Conservation (phyloP, 1,140 invertebrate genomes). For the Zeugodacus cucurbitae region DNA sequence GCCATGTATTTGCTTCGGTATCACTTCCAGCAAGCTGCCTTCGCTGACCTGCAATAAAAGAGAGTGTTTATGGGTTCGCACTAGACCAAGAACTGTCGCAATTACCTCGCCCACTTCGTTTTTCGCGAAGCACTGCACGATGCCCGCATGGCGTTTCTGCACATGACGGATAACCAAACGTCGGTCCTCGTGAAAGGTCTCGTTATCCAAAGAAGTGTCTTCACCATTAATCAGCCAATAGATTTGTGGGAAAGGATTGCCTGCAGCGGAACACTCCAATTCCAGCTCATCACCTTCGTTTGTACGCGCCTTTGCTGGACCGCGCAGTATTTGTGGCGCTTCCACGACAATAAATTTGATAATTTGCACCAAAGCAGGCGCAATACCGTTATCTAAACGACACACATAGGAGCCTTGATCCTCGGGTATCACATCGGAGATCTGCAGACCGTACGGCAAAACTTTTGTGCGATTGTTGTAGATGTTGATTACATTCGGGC, state of each 20-base stretch:
- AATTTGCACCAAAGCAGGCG: constrained; percentile 64
- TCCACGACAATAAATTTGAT: constrained; percentile 70
- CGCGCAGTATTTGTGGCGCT: constrained; percentile 71
- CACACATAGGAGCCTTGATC: constrained; percentile 81
- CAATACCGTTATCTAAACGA: constrained; percentile 66
- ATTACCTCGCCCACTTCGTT: constrained; percentile 80
- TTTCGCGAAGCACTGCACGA: constrained; percentile 88
- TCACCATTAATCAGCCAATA: constrained; percentile 89
- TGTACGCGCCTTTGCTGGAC: constrained; percentile 71
- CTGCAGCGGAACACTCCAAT: constrained; percentile 75
- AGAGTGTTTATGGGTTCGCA: background rate
- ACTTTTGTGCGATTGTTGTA: constrained; percentile 60
- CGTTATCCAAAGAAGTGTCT: constrained; percentile 70
- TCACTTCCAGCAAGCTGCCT: constrained; percentile 75
- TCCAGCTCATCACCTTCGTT: constrained; percentile 75
- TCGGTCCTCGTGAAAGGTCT: constrained; percentile 67
- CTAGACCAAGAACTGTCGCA: background rate
- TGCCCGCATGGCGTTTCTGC: constrained; percentile 84
- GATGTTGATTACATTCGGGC: constrained; percentile 67
- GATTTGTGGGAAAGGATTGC: constrained; percentile 77
- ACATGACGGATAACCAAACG: constrained; percentile 75
- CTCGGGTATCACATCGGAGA: constrained; percentile 71
- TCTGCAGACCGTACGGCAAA: constrained; percentile 72
- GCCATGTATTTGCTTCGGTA: constrained; percentile 77
- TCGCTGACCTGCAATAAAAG: constrained; percentile 65